Conservation (phyloP, 2,888 invertebrate species). For the Pachydiplax longipennis region DNA sequence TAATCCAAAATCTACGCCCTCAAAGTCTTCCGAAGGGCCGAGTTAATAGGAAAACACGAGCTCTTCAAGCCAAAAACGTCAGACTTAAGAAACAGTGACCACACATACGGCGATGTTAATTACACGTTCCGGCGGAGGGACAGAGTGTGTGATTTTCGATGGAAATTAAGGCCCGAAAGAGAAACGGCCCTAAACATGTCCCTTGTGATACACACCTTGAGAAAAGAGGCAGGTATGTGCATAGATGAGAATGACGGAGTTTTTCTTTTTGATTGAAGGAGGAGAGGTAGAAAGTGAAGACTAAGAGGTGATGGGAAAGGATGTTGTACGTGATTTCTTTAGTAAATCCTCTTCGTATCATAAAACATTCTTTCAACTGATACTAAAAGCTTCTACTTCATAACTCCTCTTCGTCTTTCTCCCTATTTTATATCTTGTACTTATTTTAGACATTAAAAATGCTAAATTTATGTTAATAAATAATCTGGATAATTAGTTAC, state of each 20-base stretch:
- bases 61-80: background rate
- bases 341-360: no score
- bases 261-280: conserved; percentile 18
- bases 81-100: conserved; percentile 27
- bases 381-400: no score
- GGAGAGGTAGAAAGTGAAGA: no score
- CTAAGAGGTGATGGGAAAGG: background rate
- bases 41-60: conserved; percentile 28
- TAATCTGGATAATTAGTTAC: no score
- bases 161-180: conserved; percentile 32
- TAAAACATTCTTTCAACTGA: no score
- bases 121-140: conserved; percentile 18
- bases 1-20: background rate
- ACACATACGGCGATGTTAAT: conserved; percentile 29
- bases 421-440: no score
- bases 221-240: background rate
- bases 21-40: background rate
- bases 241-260: background rate
- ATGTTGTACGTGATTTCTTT: background rate
- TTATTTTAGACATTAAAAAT: no score
- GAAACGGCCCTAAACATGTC: conserved; percentile 11
- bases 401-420: no score
- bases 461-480: no score
- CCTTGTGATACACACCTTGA: conserved; percentile 5
- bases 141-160: conserved; percentile 31